These are phyloP conservation scores for Lepidocyrtinus sp. DNA, from an alignment of 2,888 invertebrate species.

Conservation along the genomic window DNA sequence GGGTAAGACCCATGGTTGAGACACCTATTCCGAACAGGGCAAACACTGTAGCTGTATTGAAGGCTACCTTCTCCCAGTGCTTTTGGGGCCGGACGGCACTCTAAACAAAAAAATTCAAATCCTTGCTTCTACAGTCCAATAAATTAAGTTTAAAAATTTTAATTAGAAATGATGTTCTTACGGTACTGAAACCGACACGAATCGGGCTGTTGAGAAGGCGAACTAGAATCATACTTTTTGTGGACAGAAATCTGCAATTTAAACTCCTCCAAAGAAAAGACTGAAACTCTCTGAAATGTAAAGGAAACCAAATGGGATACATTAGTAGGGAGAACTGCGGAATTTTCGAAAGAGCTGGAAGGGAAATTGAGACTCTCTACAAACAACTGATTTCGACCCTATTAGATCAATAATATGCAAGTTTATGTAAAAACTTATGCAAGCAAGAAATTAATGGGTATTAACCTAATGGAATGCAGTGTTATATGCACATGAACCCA, in stretches of 20 bases:
- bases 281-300: constrained; percentile 28
- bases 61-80: constrained; percentile 65
- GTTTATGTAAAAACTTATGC: too few relatives aligned
- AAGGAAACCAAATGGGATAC: constrained; percentile 6
- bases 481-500: too few relatives aligned
- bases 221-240: constrained; percentile 66
- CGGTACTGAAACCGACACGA: constrained; percentile 62
- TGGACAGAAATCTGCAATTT: neutral
- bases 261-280: constrained; percentile 30
- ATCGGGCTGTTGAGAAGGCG: constrained; percentile 63
- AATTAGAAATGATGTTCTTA: constrained; percentile 23
- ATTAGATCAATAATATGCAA: too few relatives aligned
- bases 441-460: too few relatives aligned
- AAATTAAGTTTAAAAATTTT: constrained; percentile 11
- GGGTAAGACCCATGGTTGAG: constrained; percentile 67
- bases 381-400: too few relatives aligned
- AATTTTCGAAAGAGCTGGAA: too few relatives aligned
- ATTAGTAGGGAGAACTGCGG: too few relatives aligned
- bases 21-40: constrained; percentile 66
- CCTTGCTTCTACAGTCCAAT: too few relatives aligned
- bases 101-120: constrained; percentile 28
- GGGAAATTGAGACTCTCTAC: too few relatives aligned
- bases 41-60: constrained; percentile 64
- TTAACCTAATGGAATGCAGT: too few relatives aligned
- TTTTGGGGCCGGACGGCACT: constrained; percentile 51